Percentiles rank a stretch among this genome's conserved stretches.
phyloP scores from a whole-genome alignment of 2,888 invertebrate genomes.

The Siphlonurus alternatus region DNA sequence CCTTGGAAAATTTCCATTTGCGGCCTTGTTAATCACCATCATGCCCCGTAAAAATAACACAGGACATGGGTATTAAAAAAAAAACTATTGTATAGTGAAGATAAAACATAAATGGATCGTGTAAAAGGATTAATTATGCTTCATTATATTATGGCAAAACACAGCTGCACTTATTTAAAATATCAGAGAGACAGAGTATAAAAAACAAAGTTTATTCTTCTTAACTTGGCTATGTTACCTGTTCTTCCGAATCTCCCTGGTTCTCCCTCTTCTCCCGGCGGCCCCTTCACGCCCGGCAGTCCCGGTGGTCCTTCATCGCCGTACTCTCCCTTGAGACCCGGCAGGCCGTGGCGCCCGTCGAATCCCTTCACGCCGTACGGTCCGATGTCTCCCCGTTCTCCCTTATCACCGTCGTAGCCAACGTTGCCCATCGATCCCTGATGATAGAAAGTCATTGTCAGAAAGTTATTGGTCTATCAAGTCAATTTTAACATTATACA shows the following conservation, averaged over 20 bases:
- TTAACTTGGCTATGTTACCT: too few relatives aligned
- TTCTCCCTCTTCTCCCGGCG: constrained; percentile 18
- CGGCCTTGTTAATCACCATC: too few relatives aligned
- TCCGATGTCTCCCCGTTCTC: constrained; percentile 19
- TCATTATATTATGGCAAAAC: not conserved
- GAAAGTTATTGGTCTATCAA: too few relatives aligned
- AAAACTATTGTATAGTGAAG: not conserved
- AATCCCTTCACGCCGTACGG: constrained; percentile 15
- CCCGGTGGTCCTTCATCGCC: constrained; percentile 17
- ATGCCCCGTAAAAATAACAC: too few relatives aligned
- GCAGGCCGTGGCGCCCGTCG: constrained; percentile 11
- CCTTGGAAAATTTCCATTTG: too few relatives aligned
- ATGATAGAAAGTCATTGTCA: too few relatives aligned
- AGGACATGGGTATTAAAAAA: too few relatives aligned
- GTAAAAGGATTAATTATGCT: too few relatives aligned
- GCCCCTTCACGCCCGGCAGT: constrained; percentile 17
- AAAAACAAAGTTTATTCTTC: too few relatives aligned
- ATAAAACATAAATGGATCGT: not conserved
- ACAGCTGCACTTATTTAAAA: too few relatives aligned
- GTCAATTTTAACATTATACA: too few relatives aligned
- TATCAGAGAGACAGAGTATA: too few relatives aligned
- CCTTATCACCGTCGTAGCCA: constrained; percentile 22
- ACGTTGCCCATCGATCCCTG: constrained; percentile 12
- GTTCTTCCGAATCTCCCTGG: constrained; percentile 20
- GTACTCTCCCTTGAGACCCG: constrained; percentile 15